Percentiles rank a stretch among this genome's conserved stretches.
Evolutionary conservation across 2,888 invertebrate species (phyloP).

Genomic region (Mythimna loreyi): DNA sequence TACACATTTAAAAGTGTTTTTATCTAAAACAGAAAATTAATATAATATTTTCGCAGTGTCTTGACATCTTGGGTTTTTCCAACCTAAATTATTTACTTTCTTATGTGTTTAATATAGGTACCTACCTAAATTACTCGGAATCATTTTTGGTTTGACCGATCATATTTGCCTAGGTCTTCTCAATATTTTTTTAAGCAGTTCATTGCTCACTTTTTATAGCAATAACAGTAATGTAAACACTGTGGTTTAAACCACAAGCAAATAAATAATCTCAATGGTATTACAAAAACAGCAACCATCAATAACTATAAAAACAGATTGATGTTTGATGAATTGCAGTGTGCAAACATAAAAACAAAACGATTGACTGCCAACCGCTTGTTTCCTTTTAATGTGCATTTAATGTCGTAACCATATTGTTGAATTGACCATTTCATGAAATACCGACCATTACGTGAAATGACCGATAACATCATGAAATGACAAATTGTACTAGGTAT

Average conservation of each 20-base stretch:
- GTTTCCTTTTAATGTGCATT: background rate
- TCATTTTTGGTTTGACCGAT: background rate
- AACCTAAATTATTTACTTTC: background rate
- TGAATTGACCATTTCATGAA: no score
- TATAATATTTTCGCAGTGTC: no score
- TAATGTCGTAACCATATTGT: no score
- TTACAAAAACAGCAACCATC: slow-evolving; percentile 4
- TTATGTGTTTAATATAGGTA: background rate
- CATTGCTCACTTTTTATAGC: background rate
- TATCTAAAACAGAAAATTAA: no score
- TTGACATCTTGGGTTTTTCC: no score
- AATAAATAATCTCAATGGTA: background rate
- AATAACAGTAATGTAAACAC: background rate
- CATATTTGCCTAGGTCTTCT: background rate
- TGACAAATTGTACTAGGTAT: no score
- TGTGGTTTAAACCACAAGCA: slow-evolving; percentile 24
- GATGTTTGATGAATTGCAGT: background rate
- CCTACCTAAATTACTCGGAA: no score
- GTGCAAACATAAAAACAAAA: background rate
- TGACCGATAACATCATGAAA: no score
- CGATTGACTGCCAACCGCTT: background rate
- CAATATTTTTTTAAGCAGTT: background rate
- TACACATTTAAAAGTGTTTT: no score
- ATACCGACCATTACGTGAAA: no score
- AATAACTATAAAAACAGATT: slow-evolving; percentile 17